A percentile compares a stretch with the other conserved stretches of the same genome.
These are phyloP conservation scores for Saturnia pavonia DNA, from an alignment of 2,888 invertebrate genomes.

Conservation along the genomic window DNA sequence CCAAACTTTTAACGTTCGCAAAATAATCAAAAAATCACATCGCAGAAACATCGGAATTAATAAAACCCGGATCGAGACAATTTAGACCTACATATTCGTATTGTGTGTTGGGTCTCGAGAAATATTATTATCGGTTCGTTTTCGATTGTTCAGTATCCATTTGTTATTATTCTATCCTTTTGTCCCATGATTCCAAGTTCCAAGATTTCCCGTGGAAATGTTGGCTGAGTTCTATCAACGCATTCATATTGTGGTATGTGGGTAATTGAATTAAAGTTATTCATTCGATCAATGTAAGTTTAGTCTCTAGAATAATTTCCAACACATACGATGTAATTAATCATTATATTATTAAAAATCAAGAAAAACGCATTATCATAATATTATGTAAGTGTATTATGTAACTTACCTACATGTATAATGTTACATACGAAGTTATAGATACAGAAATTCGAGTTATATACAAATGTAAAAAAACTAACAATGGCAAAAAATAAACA, in stretches of 20 bases:
- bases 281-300: not conserved
- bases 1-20: not conserved
- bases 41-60: not conserved
- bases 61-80: conserved; percentile 6
- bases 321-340: no score
- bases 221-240: conserved; percentile 1
- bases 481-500: no score
- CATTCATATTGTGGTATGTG: not conserved
- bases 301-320: no score
- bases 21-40: not conserved
- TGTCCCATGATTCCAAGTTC: conserved; percentile 41
- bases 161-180: conserved; percentile 40
- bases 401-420: no score
- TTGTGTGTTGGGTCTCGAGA: conserved; percentile 8
- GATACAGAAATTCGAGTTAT: no score
- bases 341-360: no score
- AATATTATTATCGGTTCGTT: conserved; percentile 7
- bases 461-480: no score
- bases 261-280: not conserved
- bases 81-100: conserved; percentile 7
- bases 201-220: conserved; percentile 35
- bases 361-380: no score
- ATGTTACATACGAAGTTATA: no score
- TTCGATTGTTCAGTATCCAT: conserved; percentile 26
- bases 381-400: no score